Evolutionary conservation across 2,888 invertebrate species (phyloP).

Genomic region (Unio pictorum): DNA sequence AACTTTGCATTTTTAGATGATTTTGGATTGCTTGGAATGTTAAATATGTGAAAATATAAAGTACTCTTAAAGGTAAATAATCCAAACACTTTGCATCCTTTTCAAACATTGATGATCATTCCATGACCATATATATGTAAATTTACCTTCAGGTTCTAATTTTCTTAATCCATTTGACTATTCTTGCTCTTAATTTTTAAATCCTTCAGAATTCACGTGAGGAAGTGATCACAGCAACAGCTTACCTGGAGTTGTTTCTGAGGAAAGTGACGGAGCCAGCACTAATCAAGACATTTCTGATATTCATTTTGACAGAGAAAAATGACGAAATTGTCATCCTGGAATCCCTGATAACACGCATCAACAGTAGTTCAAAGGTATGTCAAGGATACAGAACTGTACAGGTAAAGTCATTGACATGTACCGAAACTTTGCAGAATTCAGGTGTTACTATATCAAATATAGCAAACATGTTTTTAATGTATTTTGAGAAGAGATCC

Average conservation of each 20-base stretch:
- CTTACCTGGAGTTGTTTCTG: constrained; percentile 91
- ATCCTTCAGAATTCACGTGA: constrained; percentile 85
- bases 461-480: too few species aligned
- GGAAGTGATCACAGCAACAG: constrained; percentile 92
- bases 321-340: constrained; percentile 89
- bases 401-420: neutral
- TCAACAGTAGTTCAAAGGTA: constrained; percentile 83
- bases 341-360: constrained; percentile 85
- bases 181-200: constrained; percentile 1
- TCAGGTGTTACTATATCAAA: neutral
- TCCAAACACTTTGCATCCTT: too few species aligned
- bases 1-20: too few species aligned
- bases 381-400: constrained; percentile 16
- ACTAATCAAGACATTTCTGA: constrained; percentile 85
- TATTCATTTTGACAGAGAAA: constrained; percentile 83
- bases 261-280: constrained; percentile 90
- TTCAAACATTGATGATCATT: neutral
- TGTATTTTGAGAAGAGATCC: too few species aligned
- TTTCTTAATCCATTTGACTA: neutral
- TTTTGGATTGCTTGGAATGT: too few species aligned
- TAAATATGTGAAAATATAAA: too few species aligned
- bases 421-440: neutral
- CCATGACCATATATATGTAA: neutral
- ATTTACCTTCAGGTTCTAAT: neutral
- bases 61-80: too few species aligned